Evolutionary conservation across 2,888 invertebrate genomes (phyloP), one percentile per base, ranked within the genome.

Genomic region (Desoria tigrina): DNA sequence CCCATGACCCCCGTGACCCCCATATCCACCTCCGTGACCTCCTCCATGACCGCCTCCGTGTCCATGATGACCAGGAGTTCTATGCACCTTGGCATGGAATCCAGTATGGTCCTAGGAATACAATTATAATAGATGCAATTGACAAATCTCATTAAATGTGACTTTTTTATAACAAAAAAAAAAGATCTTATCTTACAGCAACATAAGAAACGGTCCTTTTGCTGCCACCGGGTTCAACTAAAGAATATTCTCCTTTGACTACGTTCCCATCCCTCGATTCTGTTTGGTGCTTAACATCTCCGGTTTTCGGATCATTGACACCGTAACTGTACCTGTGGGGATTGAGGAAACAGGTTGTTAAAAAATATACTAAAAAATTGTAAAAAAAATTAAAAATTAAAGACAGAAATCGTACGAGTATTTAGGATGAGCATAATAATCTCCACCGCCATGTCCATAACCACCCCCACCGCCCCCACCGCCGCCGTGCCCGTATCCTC

Each of bases 151-250:
- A n/a, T n/a, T n/a, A n/a, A n/a, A n/a, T n/a, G n/a, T n/a, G n/a
- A n/a, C n/a, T n/a, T n/a, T n/a, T n/a, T n/a, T n/a, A n/a, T n/a
- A n/a, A n/a, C n/a, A n/a, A n/a, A 23, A 51, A 24, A 24, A 51
- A 21, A 51, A 51, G 23, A 24, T 4, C 45, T 45, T 51, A 54
- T n/a, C 58, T 58, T 58, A 58, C 58, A 11, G 90, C 88, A 1
- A 86, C 87, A 77, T 90, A 90, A 76, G 86, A 84, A 50, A 90
- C 90, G 56, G 87, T 84, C 75, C 90, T 83, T 63, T 88, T 81
- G 65, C 86, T 84, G 72, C 90, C 90, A 79, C 90, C 89, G 45
- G 90, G 86, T 79, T 90, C 89, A 42, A 89, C 84, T 32, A 90
- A 80, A 77, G 84, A 83, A 81, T 90, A 90, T 79, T 89, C 87